Conservation (phyloP, 2,797 vertebrate species). For the Emys orbicularis region DNA sequence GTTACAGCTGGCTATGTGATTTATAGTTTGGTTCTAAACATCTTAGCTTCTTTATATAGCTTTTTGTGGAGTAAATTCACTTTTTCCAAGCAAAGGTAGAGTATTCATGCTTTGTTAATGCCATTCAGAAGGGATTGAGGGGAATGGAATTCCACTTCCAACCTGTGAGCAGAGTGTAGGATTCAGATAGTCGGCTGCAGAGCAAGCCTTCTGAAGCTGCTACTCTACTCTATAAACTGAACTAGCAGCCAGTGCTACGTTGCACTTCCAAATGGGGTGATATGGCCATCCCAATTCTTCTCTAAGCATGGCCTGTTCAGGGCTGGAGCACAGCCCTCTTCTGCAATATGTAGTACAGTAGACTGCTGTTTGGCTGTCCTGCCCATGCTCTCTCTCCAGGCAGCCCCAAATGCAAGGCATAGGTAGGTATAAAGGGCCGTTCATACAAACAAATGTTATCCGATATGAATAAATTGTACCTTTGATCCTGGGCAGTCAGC, state of each 20-base stretch:
- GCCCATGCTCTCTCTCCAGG: neutral
- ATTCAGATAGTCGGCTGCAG: neutral
- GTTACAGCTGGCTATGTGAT: neutral
- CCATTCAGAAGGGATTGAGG: neutral
- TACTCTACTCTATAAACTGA: neutral
- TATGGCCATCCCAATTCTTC: neutral
- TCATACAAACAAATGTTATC: neutral
- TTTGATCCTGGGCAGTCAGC: neutral
- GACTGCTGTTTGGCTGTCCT: neutral
- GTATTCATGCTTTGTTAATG: neutral
- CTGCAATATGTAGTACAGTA: fast-evolving
- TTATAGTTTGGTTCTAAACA: neutral
- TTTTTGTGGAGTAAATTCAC: neutral
- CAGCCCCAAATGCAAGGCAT: neutral
- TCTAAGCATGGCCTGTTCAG: neutral
- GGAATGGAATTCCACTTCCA: neutral
- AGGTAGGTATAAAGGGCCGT: neutral
- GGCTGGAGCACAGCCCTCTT: fast-evolving
- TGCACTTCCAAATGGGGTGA: neutral
- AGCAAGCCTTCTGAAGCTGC: neutral
- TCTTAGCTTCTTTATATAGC: neutral
- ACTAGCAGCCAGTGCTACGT: neutral
- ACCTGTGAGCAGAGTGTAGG: neutral
- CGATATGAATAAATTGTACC: fast-evolving
- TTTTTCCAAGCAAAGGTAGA: neutral